These are phyloP conservation scores for Tamandua tetradactyla DNA, from an alignment of 2,797 vertebrate genomes.

Conservation along the genomic window DNA sequence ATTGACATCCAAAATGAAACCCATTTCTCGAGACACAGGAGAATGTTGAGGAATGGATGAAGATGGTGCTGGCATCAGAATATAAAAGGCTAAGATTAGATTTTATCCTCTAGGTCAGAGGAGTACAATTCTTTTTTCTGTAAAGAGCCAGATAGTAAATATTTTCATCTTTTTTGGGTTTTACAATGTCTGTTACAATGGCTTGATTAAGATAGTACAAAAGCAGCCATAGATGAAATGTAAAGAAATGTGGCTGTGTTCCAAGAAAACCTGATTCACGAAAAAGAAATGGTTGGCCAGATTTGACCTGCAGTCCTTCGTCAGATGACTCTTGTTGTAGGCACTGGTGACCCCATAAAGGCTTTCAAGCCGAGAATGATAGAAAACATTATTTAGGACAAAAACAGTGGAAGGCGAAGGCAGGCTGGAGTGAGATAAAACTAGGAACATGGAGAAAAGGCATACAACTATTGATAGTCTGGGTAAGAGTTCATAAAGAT, in stretches of 20 bases:
- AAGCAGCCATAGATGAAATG: neutral
- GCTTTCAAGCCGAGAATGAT: neutral
- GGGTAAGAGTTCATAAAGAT: neutral
- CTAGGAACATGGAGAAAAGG: neutral
- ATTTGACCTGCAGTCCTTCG: neutral
- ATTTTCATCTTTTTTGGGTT: no score
- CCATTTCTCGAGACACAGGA: neutral
- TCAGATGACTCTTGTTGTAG: neutral
- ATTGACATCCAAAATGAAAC: neutral
- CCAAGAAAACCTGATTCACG: neutral
- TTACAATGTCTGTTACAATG: no score
- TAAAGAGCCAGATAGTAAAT: neutral
- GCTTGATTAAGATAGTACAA: neutral
- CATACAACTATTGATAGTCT: no score
- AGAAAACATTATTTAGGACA: neutral
- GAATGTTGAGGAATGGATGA: neutral
- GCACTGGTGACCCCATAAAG: neutral
- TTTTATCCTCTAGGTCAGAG: neutral
- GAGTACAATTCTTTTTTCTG: neutral
- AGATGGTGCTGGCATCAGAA: neutral
- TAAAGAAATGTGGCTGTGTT: neutral
- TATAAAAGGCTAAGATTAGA: neutral
- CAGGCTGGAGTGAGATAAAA: neutral
- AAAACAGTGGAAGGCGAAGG: no score
- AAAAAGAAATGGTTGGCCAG: neutral